Percentiles rank a stretch among this genome's conserved stretches.
Conservation (phyloP, 2,797 vertebrate species). For the Hydrocynus forskahlii region DNA sequence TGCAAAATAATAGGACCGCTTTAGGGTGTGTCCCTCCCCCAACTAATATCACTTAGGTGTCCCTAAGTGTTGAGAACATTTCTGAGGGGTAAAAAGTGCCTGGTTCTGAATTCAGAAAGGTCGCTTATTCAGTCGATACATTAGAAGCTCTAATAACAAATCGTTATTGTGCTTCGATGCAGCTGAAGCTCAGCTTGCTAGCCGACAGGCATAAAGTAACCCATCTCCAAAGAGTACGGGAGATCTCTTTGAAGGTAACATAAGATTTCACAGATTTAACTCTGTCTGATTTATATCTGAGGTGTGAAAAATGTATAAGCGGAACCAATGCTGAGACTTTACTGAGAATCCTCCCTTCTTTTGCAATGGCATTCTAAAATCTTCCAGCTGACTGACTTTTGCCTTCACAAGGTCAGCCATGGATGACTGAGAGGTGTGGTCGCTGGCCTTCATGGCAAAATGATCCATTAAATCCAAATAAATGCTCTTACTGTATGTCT, state of each 20-base stretch:
- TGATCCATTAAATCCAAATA: conserved; percentile 39
- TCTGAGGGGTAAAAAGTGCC: not conserved
- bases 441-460: conserved; percentile 34
- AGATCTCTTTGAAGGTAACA: not conserved
- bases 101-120: not conserved
- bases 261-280: not conserved
- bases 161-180: not conserved
- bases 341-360: conserved; percentile 17
- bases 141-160: not conserved
- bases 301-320: not conserved
- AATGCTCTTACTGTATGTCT: conserved; percentile 33
- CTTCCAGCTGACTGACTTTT: conserved; percentile 29
- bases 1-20: not conserved
- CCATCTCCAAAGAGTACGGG: not conserved
- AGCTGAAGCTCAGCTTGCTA: not conserved
- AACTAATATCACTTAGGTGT: not conserved
- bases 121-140: not conserved
- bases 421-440: conserved; percentile 47
- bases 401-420: conserved; percentile 29
- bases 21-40: not conserved
- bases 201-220: no score
- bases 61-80: not conserved
- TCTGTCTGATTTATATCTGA: not conserved
- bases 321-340: conserved; percentile 13
- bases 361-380: conserved; percentile 33